Base-by-base conservation (phyloP, 2,888 invertebrate genomes). In the Pyralis farinalis region DNA sequence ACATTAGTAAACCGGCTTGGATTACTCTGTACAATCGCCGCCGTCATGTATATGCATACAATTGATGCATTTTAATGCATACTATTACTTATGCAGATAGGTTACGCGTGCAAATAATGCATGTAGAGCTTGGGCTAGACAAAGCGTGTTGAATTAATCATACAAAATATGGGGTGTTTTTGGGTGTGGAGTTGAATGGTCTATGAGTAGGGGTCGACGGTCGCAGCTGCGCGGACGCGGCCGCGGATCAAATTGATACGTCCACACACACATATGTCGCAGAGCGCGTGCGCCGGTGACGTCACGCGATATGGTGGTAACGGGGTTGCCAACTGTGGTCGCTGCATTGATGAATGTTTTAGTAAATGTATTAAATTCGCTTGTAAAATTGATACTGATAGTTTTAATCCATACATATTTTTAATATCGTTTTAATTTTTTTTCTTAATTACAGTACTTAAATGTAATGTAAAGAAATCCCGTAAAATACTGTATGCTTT, bases 201-300 rank as follows among this genome's bases (percentile, higher is more conserved):
- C 49, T 55, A 16, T 16, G 16, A 16, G 4, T 4, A 10, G 71
- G 81, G 85, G 81, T 78, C 79, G 78, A 63, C 69, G 80, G 51
- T 62, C 78, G 83, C 86, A 86, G 86, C 87, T 86, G 86, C 79
- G 76, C 74, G 68, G 71, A 63, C 73, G 79, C 74, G 68, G 71
- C 63, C 73, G 79, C 76, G 75, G 65, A 81, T 85, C 81, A 69
- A 84, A 80, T 83, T 85, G 86, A 86, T 86, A 85, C 62, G 64
- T 59, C 59, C 50, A 57, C 55, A 57, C 66, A 70, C 70, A 70
- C 41, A 44, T 30, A 47, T 43, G 43, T 59, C 58, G 63, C 43
- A 43, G 43, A 50, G 69, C 73, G 75, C 71, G 70, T 61, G 74
- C 70, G 66, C 43, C 49, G 51, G 42, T 63, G 63, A 60, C 73